A percentile compares a stretch with the other conserved stretches of the same genome.
phyloP scores from a whole-genome alignment of 2,113 vertebrate species.

The Notarius quadriscutis region DNA sequence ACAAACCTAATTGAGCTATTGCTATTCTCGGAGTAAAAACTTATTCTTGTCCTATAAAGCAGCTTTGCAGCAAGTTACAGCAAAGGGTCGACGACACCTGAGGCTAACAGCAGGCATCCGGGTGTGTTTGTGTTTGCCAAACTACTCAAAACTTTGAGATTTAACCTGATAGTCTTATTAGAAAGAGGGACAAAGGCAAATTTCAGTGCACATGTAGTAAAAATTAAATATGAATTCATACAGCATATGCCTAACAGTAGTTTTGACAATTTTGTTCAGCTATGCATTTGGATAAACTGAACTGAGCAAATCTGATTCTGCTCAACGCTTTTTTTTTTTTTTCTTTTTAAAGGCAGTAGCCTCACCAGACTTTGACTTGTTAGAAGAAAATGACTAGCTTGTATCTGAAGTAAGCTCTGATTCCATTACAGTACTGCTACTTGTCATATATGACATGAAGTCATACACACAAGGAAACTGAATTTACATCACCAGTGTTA shows the following conservation, averaged over 20 bases:
- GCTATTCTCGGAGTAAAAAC: constrained; percentile 51
- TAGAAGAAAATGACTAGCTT: neutral
- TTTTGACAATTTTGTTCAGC: constrained; percentile 21
- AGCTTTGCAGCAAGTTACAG: constrained; percentile 48
- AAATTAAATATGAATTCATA: neutral
- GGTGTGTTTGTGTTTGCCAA: constrained; percentile 20
- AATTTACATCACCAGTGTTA: neutral
- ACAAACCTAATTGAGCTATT: constrained; percentile 38
- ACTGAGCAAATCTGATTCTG: constrained; percentile 7
- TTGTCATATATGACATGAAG: neutral
- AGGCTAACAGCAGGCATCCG: constrained; percentile 39
- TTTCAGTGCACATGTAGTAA: constrained; percentile 18
- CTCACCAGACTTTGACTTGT: neutral
- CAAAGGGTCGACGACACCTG: constrained; percentile 50
- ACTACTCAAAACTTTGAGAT: constrained; percentile 16
- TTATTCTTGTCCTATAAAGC: constrained; percentile 53
- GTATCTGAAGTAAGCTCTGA: neutral
- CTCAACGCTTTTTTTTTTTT: neutral
- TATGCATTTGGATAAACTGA: neutral
- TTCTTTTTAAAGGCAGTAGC: neutral
- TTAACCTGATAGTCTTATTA: constrained; percentile 12
- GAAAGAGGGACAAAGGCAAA: neutral
- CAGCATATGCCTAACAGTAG: constrained; percentile 15
- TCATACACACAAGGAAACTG: neutral
- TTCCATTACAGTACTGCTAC: neutral